Conservation (phyloP, 2,888 invertebrate genomes). For the Limnephilus auricula region DNA sequence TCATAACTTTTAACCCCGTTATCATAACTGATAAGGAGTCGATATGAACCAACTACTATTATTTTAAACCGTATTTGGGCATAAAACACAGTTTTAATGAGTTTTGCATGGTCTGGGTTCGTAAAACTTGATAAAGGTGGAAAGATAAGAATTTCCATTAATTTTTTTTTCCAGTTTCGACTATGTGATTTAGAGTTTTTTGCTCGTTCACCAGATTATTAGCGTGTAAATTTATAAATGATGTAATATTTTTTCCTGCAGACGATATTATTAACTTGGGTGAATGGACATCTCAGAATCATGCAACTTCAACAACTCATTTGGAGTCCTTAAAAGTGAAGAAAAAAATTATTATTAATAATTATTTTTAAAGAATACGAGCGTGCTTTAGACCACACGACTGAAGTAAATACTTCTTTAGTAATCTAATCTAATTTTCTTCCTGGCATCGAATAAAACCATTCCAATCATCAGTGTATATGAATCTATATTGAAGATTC, state of each 20-base stretch:
- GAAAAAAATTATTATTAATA: no score
- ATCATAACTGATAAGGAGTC: not conserved
- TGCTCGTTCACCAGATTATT: not conserved
- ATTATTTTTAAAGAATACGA: no score
- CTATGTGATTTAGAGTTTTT: not conserved
- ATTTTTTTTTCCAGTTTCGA: not conserved
- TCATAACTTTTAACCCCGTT: not conserved
- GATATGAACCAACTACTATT: not conserved
- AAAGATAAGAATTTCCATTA: not conserved
- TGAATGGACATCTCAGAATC: no score
- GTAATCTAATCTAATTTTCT: no score
- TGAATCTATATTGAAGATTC: no score
- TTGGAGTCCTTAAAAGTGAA: no score
- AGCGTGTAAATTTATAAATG: no score
- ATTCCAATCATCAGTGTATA: no score
- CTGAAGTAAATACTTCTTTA: no score
- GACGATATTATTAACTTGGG: not conserved
- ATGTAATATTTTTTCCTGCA: not conserved
- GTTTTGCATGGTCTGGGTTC: not conserved
- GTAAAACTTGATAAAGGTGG: not conserved
- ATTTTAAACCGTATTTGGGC: conserved; percentile 2
- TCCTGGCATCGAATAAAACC: no score
- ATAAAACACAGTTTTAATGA: not conserved
- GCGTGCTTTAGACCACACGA: no score
- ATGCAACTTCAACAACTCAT: no score